Evolutionary conservation across 2,113 vertebrate genomes (phyloP).

Genomic region (Hydropotes inermis): DNA sequence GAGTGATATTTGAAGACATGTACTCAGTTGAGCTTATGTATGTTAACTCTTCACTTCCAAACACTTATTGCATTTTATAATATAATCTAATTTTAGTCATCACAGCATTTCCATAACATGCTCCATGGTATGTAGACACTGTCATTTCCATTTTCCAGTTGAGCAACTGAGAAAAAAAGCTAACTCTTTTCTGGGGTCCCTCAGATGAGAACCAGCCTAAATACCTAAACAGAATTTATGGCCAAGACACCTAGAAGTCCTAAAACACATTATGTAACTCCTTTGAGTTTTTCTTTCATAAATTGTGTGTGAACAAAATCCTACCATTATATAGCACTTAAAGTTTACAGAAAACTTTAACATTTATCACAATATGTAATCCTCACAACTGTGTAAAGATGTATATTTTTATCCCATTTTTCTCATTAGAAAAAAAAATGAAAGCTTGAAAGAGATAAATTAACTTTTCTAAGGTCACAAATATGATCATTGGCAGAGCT

Average conservation of each 20-base stretch:
- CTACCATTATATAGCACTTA: background rate
- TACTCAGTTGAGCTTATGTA: slow-evolving; percentile 21
- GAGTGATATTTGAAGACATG: background rate
- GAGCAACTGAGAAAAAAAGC: background rate
- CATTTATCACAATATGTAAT: background rate
- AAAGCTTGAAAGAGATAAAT: background rate
- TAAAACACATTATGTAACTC: background rate
- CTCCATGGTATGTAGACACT: background rate
- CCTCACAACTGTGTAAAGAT: background rate
- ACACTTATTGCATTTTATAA: slow-evolving; percentile 27
- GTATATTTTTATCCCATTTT: background rate
- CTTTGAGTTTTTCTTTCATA: background rate
- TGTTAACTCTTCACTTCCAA: slow-evolving; percentile 34
- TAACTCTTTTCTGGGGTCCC: background rate
- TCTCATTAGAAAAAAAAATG: background rate
- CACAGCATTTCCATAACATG: background rate
- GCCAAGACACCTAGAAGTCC: background rate
- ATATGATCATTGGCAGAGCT: background rate
- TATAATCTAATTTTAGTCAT: slow-evolving; percentile 46
- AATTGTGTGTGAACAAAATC: background rate
- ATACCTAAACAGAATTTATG: background rate
- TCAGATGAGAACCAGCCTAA: background rate
- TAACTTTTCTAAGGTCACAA: background rate
- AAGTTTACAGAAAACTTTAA: background rate
- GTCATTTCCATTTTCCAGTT: background rate